Conservation (phyloP, 2,888 invertebrate genomes). For the Cosmorhoe ocellata region DNA sequence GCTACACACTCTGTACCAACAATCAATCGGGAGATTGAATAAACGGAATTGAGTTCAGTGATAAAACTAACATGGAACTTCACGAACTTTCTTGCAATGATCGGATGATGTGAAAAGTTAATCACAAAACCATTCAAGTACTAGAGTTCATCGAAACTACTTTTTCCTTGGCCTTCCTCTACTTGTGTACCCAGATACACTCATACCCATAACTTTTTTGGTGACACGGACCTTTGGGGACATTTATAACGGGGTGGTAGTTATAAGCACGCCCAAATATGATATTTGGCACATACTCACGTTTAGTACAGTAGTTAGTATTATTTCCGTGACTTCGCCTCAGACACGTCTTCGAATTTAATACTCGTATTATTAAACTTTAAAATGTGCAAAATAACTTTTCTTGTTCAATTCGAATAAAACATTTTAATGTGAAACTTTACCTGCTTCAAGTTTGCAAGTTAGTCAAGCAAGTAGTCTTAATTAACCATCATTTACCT, state of each 20-base stretch:
- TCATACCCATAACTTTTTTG: no score
- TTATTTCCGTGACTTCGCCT: no score
- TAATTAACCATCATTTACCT: constrained; percentile 46
- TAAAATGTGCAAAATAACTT: constrained; percentile 9
- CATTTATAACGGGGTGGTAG: no score
- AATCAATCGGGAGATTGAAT: constrained; percentile 29
- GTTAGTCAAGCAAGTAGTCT: constrained; percentile 41
- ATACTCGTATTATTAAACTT: background rate
- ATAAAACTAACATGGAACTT: constrained; percentile 16
- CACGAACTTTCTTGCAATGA: constrained; percentile 7
- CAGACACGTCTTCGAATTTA: no score
- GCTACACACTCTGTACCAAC: constrained; percentile 20
- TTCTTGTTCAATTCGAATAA: constrained; percentile 10
- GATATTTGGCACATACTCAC: no score
- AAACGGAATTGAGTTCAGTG: constrained; percentile 13
- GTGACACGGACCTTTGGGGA: no score
- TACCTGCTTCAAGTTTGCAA: constrained; percentile 31
- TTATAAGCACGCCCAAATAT: no score
- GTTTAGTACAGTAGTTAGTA: no score
- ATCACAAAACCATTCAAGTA: background rate
- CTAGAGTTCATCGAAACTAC: no score
- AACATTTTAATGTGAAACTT: constrained; percentile 24
- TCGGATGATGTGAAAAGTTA: constrained; percentile 6
- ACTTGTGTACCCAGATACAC: no score
- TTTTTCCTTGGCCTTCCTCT: no score